Evolutionary conservation across 2,797 vertebrate species (phyloP).

Genomic region (Bradypus variegatus): DNA sequence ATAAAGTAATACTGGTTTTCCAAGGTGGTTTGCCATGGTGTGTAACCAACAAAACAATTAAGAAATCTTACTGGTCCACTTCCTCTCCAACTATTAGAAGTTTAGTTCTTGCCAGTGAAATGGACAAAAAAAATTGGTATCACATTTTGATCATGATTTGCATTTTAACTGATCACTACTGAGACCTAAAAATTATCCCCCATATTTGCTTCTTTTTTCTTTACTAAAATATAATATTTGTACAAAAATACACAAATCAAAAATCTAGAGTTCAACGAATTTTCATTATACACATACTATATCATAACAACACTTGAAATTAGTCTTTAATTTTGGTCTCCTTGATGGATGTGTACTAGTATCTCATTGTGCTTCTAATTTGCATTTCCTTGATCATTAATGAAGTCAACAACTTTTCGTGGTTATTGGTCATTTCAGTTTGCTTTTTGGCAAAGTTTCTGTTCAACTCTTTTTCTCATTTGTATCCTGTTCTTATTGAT

Average conservation of each 20-base stretch:
- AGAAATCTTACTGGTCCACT: background rate
- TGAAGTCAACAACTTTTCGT: background rate
- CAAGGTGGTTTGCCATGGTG: background rate
- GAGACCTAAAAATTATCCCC: background rate
- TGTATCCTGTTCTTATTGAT: background rate
- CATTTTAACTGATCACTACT: background rate
- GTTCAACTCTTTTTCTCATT: background rate
- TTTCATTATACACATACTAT: background rate
- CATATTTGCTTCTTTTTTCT: background rate
- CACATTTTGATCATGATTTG: background rate
- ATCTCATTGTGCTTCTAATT: background rate
- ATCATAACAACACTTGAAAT: background rate
- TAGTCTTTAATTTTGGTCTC: background rate
- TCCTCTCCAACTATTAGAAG: background rate
- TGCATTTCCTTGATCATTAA: background rate
- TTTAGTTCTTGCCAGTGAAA: background rate
- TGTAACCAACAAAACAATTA: background rate
- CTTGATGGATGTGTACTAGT: background rate
- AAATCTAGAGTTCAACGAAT: background rate
- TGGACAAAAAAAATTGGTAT: background rate
- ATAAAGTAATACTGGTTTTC: background rate
- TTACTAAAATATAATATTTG: background rate
- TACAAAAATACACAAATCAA: background rate
- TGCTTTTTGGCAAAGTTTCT: background rate
- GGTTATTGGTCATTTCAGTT: background rate